Percentiles rank a stretch among this genome's conserved stretches.
phyloP scores from a whole-genome alignment of 2,113 vertebrate genomes.

The Clarias gariepinus region DNA sequence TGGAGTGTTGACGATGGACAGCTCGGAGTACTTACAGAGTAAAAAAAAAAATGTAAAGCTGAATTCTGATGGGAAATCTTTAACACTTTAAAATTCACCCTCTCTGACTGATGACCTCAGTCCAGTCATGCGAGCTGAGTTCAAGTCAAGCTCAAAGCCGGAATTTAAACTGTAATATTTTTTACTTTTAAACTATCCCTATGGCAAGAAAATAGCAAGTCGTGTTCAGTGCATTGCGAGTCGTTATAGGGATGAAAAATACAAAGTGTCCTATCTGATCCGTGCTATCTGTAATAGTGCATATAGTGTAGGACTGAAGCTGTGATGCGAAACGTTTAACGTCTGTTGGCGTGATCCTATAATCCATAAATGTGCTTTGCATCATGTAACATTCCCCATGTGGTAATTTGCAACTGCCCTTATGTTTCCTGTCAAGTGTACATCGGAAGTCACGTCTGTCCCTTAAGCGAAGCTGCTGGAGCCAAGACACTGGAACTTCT shows the following conservation, averaged over 20 bases:
- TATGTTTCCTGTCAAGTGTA: not conserved
- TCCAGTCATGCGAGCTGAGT: not conserved
- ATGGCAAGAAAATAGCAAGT: constrained; percentile 1
- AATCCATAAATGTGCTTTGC: constrained; percentile 21
- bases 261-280: not conserved
- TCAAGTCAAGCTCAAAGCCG: not conserved
- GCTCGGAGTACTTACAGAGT: not conserved
- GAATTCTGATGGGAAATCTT: not conserved
- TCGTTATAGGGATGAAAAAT: constrained; percentile 15
- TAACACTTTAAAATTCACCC: constrained; percentile 20
- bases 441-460: not conserved
- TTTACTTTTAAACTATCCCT: not conserved
- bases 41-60: not conserved
- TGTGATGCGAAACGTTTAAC: not conserved
- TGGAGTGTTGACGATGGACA: not conserved
- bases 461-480: constrained; percentile 91
- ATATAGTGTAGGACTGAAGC: not conserved
- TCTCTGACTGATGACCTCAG: not conserved
- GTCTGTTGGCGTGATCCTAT: not conserved
- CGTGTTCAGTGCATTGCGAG: not conserved
- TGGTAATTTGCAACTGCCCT: not conserved
- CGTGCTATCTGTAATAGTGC: not conserved
- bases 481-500: constrained; percentile 97
- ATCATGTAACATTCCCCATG: constrained; percentile 33
- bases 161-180: not conserved